A percentile compares a stretch with the other conserved stretches of the same genome.
phyloP scores from a whole-genome alignment of 1,140 invertebrate genomes.

The Aleiodes sp. region DNA sequence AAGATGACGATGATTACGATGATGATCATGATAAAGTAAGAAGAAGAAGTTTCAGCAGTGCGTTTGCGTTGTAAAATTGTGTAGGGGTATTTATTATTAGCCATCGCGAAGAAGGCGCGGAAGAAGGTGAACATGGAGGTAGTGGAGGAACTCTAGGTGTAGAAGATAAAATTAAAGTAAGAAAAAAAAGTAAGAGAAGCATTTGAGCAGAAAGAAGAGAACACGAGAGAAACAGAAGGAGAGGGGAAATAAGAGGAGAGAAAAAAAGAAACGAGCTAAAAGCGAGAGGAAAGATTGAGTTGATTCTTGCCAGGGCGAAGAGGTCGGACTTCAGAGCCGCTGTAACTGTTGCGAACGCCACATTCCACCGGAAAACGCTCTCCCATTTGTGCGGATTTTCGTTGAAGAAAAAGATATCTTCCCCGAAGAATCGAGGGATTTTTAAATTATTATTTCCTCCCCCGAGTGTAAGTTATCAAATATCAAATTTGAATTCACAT shows the following conservation, averaged over 20 bases:
- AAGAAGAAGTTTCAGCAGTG: background rate
- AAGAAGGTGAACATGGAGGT: background rate
- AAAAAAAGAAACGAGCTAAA: background rate
- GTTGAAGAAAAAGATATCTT: slow-evolving; percentile 43
- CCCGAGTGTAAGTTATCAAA: slow-evolving; percentile 29
- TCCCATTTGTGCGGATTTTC: slow-evolving; percentile 46
- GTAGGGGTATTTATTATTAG: slow-evolving; percentile 6
- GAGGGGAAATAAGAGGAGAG: slow-evolving; percentile 9
- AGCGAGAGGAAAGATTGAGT: slow-evolving; percentile 18
- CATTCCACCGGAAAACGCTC: slow-evolving; percentile 66
- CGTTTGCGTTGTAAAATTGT: background rate
- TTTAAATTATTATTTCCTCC: slow-evolving; percentile 2
- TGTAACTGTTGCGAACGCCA: slow-evolving; percentile 67
- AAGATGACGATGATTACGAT: background rate
- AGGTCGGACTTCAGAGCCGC: slow-evolving; percentile 63
- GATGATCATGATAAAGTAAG: too few relatives aligned
- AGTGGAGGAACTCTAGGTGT: background rate
- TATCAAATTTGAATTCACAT: too few relatives aligned
- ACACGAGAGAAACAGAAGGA: background rate
- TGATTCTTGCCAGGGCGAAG: slow-evolving; percentile 48
- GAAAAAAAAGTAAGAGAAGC: slow-evolving; percentile 7
- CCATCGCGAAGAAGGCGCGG: slow-evolving; percentile 12
- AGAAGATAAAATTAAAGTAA: background rate
- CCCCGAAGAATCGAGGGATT: slow-evolving; percentile 27
- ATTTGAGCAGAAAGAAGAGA: slow-evolving; percentile 12